phyloP scores from a whole-genome alignment of 2,113 vertebrate genomes.

The Gambusia holbrooki region DNA sequence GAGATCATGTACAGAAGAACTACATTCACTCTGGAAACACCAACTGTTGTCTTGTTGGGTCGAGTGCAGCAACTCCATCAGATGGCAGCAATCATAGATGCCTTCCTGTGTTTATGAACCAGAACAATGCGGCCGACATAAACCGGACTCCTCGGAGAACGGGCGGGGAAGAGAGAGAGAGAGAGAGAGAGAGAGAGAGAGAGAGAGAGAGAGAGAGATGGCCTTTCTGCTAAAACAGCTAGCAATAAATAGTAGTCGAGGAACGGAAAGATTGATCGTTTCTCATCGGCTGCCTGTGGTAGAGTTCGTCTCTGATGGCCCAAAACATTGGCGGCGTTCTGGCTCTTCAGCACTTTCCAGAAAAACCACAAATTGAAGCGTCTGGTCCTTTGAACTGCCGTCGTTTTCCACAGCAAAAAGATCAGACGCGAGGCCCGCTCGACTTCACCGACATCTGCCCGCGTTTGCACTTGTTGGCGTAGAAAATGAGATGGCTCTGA shows the following conservation, averaged over 20 bases:
- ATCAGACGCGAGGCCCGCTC: background rate
- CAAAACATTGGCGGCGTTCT: background rate
- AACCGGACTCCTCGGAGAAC: slow-evolving; percentile 46
- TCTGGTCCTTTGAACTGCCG: background rate
- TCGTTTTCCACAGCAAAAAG: background rate
- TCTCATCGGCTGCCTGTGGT: background rate
- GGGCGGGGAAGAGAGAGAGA: background rate
- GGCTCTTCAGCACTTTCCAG: background rate
- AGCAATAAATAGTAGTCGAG: slow-evolving; percentile 4
- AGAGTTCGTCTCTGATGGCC: background rate
- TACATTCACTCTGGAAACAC: background rate
- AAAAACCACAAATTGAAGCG: background rate
- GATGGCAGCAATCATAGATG: background rate
- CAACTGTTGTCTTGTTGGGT: background rate
- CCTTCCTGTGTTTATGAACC: slow-evolving; percentile 10
- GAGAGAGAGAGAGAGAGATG: too few species aligned
- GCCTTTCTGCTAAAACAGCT: too few species aligned
- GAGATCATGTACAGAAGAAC: background rate
- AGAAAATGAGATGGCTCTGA: background rate
- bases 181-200: too few species aligned
- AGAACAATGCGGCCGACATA: slow-evolving; percentile 39
- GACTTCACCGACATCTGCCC: background rate
- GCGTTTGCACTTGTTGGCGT: background rate
- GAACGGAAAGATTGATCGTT: slow-evolving; percentile 18
- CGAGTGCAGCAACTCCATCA: background rate